These are phyloP conservation scores for Nephrotoma flavescens DNA, from an alignment of 2,888 invertebrate genomes.

Conservation along the genomic window DNA sequence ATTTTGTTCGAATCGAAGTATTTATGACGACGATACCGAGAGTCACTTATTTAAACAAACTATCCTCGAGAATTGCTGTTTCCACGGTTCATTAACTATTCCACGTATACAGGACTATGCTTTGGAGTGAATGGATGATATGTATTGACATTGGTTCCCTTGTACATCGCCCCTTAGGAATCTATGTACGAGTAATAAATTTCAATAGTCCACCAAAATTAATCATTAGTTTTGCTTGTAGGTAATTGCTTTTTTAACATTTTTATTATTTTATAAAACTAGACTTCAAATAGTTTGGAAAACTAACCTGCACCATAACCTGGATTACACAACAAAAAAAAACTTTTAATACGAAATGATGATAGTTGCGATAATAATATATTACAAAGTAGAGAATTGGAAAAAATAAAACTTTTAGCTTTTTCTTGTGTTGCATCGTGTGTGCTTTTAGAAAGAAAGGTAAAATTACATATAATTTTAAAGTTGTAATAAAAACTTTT, in stretches of 20 bases:
- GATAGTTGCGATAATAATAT: neutral
- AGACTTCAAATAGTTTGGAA: neutral
- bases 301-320: neutral
- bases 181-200: no score
- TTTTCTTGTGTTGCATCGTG: neutral
- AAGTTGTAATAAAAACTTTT: neutral
- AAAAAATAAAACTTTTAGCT: neutral
- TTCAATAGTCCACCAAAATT: no score
- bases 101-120: no score
- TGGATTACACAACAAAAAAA: neutral
- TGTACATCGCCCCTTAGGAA: no score
- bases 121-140: no score
- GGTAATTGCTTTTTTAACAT: neutral
- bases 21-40: no score
- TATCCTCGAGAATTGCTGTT: no score
- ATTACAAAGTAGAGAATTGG: neutral
- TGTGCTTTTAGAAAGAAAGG: neutral
- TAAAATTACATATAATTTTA: neutral
- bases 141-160: no score
- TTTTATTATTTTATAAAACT: neutral
- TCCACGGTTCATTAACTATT: no score
- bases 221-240: no score
- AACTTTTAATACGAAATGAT: neutral
- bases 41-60: no score
- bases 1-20: no score